Base-by-base conservation (phyloP, 2,797 vertebrate species). In the Vultur gryphus region DNA sequence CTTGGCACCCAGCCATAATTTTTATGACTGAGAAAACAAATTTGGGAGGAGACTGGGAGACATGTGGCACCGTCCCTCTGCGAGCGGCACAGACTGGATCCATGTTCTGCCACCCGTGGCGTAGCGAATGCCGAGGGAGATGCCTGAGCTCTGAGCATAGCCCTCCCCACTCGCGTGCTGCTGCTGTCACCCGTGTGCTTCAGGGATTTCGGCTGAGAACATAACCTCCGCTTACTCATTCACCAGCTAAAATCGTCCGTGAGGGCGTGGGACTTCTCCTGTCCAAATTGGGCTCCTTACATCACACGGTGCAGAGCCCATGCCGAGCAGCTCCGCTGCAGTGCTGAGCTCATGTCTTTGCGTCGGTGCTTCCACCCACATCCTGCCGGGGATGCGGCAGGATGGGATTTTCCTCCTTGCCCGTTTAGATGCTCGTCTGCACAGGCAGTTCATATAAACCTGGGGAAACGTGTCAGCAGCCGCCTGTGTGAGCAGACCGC, bases 261-360 rank as follows among this genome's bases (percentile, higher is more conserved):
- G 73, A 79, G 62, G 52, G 48, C 6, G 5, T 77, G 70, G 64
- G 67, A 71, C 61, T 70, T 85, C 61, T 89, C 21, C 55, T 59
- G 35, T 69, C 62, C 87, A 59, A 52, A 62, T 39, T 51, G 61
- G 70, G 79, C 62, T 75, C 69, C 39, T 75, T 31, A 14, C 58
- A 4, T 79, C 52, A 17, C 1, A 9, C 0, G 0, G 49, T 2
- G 6, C 41, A 18, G 31, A 82, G 55, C 44, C 62, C 2, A 1
- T 41, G 54, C 20, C 9, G 6, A 77, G 79, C 23, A 3, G 70
- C 85, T 84, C 55, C 3, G 6, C 67, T 28, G 58, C 54, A 15
- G 70, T 9, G 33, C 52, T 39, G 67, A 88, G 76, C 83, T 85
- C 35, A 5, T 43, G 46, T 41, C 66, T 39, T 23, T 69, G 64